phyloP scores from a whole-genome alignment of 92 coral and sea anemone species.

The Palythoa grandis region DNA sequence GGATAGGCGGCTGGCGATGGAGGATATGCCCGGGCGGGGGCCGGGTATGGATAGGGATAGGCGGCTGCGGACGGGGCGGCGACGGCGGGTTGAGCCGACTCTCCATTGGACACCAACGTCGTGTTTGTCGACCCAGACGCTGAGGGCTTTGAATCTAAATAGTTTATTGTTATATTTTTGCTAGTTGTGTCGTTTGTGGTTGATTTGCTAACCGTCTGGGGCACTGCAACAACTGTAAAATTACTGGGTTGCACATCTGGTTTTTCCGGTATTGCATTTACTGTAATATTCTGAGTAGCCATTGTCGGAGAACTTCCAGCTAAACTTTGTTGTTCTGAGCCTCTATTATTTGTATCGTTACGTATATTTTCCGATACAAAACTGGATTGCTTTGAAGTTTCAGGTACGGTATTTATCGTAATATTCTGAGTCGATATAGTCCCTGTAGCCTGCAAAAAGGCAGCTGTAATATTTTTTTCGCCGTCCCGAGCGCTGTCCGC shows the following conservation, averaged over 20 bases:
- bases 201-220: conserved; percentile 18
- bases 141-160: conserved; percentile 36
- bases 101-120: conserved; percentile 53
- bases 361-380: not conserved
- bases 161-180: conserved; percentile 21
- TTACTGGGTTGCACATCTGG: not conserved
- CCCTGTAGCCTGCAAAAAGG: conserved; percentile 3
- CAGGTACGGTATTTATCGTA: conserved; percentile 1
- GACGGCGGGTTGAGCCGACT: conserved; percentile 39
- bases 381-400: not conserved
- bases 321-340: conserved; percentile 8
- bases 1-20: conserved; percentile 45
- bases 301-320: not conserved
- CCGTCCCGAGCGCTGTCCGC: conserved; percentile 5
- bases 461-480: conserved; percentile 5
- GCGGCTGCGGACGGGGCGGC: conserved; percentile 40
- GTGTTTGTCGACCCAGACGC: conserved; percentile 12
- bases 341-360: not conserved
- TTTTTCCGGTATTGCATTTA: conserved; percentile 26
- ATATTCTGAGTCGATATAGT: conserved; percentile 11
- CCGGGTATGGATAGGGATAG: conserved; percentile 23
- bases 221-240: conserved; percentile 21
- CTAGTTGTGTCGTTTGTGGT: conserved; percentile 18
- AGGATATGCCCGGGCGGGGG: conserved; percentile 44
- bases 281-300: conserved; percentile 30